A percentile compares a stretch with the other conserved stretches of the same genome.
These are phyloP conservation scores for Metopia argyrocephala DNA, from an alignment of 2,888 invertebrate species.

Conservation along the genomic window DNA sequence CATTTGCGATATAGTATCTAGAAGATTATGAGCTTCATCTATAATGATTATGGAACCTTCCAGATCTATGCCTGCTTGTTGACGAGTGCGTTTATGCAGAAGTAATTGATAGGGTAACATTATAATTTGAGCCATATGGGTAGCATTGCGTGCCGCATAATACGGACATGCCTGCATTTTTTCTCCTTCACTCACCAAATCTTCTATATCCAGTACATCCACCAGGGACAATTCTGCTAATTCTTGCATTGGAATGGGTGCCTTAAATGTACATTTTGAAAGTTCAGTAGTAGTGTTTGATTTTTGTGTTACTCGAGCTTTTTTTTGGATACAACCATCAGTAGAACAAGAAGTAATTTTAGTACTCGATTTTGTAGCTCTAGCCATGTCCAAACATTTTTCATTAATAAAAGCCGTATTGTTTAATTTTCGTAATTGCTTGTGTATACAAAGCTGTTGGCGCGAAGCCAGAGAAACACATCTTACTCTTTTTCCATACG, in stretches of 20 bases:
- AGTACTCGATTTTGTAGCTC: slow-evolving; percentile 79
- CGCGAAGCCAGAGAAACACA: slow-evolving; percentile 93
- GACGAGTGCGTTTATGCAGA: slow-evolving; percentile 87
- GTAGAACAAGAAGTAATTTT: slow-evolving; percentile 51
- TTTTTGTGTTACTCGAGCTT: slow-evolving; percentile 79
- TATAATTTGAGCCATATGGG: slow-evolving; percentile 90
- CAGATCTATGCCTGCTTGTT: slow-evolving; percentile 83
- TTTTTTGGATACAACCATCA: slow-evolving; percentile 79
- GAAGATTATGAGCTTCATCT: slow-evolving; percentile 98
- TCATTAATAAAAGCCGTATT: slow-evolving; percentile 92
- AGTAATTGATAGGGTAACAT: slow-evolving; percentile 89
- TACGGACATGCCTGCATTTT: slow-evolving; percentile 93
- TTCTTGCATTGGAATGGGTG: slow-evolving; percentile 79
- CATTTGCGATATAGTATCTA: slow-evolving; percentile 93
- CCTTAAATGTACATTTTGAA: slow-evolving; percentile 48
- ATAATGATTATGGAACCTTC: slow-evolving; percentile 90
- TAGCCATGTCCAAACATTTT: slow-evolving; percentile 86
- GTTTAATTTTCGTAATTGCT: slow-evolving; percentile 85
- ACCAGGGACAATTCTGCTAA: slow-evolving; percentile 83
- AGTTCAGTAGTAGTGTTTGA: neutral
- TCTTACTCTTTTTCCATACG: slow-evolving; percentile 84
- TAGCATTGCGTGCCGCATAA: slow-evolving; percentile 91
- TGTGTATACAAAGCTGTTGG: slow-evolving; percentile 94
- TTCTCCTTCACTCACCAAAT: slow-evolving; percentile 85
- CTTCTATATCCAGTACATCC: slow-evolving; percentile 92